These are phyloP conservation scores for Gerris lacustris DNA, from an alignment of 2,888 invertebrate species.

Conservation along the genomic window DNA sequence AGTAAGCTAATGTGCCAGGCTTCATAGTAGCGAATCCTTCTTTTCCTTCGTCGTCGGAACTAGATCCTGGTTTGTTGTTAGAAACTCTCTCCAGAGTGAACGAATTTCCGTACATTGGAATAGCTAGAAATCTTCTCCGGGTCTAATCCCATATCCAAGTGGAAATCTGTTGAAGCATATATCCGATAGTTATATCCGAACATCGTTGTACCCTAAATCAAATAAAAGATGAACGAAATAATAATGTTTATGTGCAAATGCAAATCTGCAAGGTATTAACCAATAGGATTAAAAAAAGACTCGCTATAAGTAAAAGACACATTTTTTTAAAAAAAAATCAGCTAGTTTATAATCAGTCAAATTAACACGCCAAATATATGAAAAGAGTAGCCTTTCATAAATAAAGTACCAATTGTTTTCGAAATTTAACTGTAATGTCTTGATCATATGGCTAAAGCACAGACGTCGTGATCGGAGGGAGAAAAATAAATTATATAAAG, in stretches of 20 bases:
- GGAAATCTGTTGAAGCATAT: constrained; percentile 12
- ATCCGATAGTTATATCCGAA: too few relatives aligned
- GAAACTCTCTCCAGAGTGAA: constrained; percentile 4
- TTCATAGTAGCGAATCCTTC: constrained; percentile 7
- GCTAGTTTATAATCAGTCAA: too few relatives aligned
- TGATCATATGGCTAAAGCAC: neutral
- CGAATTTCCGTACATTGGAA: constrained; percentile 13
- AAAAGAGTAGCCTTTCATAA: too few relatives aligned
- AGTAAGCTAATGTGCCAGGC: constrained; percentile 32
- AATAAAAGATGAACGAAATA: too few relatives aligned
- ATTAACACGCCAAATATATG: too few relatives aligned
- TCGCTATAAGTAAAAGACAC: too few relatives aligned
- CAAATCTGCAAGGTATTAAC: too few relatives aligned
- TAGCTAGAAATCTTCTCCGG: constrained; percentile 11
- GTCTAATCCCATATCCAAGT: neutral
- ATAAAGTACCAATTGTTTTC: too few relatives aligned
- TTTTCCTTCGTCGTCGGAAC: constrained; percentile 5
- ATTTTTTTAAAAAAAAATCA: too few relatives aligned
- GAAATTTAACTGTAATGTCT: neutral
- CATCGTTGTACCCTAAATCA: too few relatives aligned
- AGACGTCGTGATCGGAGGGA: neutral
- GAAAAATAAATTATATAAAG: neutral
- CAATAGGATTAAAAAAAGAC: too few relatives aligned
- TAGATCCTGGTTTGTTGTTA: constrained; percentile 3
- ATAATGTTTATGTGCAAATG: too few relatives aligned